Base-by-base conservation (phyloP, 2,888 invertebrate species). In the Aphrophora alni region DNA sequence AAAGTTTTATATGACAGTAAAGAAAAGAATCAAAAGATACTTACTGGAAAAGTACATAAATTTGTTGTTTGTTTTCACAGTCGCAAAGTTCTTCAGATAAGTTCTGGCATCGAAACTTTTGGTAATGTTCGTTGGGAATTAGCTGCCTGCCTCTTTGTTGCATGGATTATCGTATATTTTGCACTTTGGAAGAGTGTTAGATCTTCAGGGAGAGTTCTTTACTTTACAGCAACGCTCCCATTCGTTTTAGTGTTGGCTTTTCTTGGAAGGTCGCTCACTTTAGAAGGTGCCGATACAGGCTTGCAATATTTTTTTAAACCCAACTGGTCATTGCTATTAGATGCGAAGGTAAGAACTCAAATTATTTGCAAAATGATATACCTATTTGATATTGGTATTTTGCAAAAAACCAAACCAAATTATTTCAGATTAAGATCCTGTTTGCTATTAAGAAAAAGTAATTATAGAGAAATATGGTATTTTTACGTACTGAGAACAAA, bases 181-280 rank as follows among this genome's bases (percentile, higher is more conserved):
- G 97, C 97, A 84, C 93, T 98, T 76, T 98, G 97, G 96, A 98
- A 98, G 89, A 97, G 97, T 83, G 96, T 98, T 82, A 95, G 96
- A 88, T 96, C 97, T n/a, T 97, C 97, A 75, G 96, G 95, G 44
- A 94, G 93, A 91, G 93, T 97, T 78, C 94, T 97, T 84, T 98
- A 98, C 89, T 94, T 98, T 87, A 98, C 98, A 33, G 97, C 97
- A 69, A 97, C 97, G 24, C 92, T 98, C 84, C 98, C 98, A 4
- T 98, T 97, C 88, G 88, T 97, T 76, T 91, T 98, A 83, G 95
- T 98, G 86, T 90, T 97, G 85, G 94, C 96, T 70, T 93, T 98
- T 87, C 92, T 98, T 86, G 93, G 94, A 33, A 93, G 97, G 85
- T 96, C 97, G n/a, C 89, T 97, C 81, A 97, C 97, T 12, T 90